These are phyloP conservation scores for Salmo trutta DNA, from an alignment of 2,797 vertebrate genomes.

Conservation along the genomic window DNA sequence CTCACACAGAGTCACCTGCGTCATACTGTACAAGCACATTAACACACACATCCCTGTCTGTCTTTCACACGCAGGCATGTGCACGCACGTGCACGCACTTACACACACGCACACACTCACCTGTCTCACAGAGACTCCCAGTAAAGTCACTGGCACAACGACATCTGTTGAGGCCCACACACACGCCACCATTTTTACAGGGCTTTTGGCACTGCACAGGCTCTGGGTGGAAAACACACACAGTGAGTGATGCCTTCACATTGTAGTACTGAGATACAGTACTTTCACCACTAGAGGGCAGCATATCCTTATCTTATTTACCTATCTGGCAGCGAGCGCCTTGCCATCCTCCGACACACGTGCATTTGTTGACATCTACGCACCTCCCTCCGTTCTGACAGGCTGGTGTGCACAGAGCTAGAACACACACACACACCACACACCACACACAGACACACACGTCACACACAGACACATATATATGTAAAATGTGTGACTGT, in stretches of 20 bases:
- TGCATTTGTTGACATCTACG: slow-evolving; percentile 82
- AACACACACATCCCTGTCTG: neutral
- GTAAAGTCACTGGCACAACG: slow-evolving; percentile 72
- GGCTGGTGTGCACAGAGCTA: slow-evolving; percentile 78
- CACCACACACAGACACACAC: slow-evolving; percentile 36
- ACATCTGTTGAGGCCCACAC: slow-evolving; percentile 79
- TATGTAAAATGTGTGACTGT: too few relatives aligned
- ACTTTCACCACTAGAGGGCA: neutral
- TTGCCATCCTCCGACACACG: slow-evolving; percentile 74
- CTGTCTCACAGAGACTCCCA: slow-evolving; percentile 74
- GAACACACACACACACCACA: slow-evolving; percentile 42
- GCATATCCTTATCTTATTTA: neutral
- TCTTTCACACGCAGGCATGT: neutral
- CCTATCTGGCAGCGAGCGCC: slow-evolving; percentile 84
- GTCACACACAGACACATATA: slow-evolving; percentile 6
- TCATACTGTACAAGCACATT: neutral
- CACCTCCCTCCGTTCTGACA: slow-evolving; percentile 80
- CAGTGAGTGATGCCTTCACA: neutral
- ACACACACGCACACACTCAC: slow-evolving; percentile 53
- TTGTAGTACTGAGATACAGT: neutral
- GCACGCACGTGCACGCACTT: slow-evolving; percentile 1
- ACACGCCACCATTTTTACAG: slow-evolving; percentile 75
- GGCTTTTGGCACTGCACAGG: slow-evolving; percentile 73
- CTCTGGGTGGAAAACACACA: slow-evolving; percentile 59
- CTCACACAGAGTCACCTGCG: neutral